phyloP scores from a whole-genome alignment of 37 sponge, comb jelly and placozoan species.

The Axinella damicornis region DNA sequence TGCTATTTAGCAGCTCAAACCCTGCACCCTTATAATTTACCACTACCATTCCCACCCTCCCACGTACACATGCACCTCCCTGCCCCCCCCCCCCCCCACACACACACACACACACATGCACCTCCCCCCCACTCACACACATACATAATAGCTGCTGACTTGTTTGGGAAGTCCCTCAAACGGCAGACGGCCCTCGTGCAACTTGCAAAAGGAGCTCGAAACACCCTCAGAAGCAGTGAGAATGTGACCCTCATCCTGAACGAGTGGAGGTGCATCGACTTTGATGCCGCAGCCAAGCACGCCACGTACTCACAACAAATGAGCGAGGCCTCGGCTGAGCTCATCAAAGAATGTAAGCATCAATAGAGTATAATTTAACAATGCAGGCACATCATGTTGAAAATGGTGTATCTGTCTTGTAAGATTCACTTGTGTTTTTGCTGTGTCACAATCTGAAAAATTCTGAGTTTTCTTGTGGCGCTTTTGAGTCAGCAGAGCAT shows the following conservation, averaged over 20 bases:
- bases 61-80: no score
- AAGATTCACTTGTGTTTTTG: no score
- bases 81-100: not conserved
- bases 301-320: not conserved
- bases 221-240: conserved; percentile 70
- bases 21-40: no score
- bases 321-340: not conserved
- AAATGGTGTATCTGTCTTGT: no score
- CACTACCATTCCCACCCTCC: no score
- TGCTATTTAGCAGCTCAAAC: no score
- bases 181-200: conserved; percentile 78
- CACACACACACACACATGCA: not conserved
- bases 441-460: no score
- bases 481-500: no score
- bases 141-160: conserved; percentile 64
- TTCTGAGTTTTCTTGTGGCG: no score
- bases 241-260: conserved; percentile 44
- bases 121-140: not conserved
- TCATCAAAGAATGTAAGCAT: conserved; percentile 58
- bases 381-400: not conserved
- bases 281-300: conserved; percentile 21
- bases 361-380: not conserved
- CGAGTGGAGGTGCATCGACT: conserved; percentile 82
- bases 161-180: conserved; percentile 77
- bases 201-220: conserved; percentile 78